These are phyloP conservation scores for Cygnus buccinator DNA, from an alignment of 2,113 vertebrate genomes.

Conservation along the genomic window DNA sequence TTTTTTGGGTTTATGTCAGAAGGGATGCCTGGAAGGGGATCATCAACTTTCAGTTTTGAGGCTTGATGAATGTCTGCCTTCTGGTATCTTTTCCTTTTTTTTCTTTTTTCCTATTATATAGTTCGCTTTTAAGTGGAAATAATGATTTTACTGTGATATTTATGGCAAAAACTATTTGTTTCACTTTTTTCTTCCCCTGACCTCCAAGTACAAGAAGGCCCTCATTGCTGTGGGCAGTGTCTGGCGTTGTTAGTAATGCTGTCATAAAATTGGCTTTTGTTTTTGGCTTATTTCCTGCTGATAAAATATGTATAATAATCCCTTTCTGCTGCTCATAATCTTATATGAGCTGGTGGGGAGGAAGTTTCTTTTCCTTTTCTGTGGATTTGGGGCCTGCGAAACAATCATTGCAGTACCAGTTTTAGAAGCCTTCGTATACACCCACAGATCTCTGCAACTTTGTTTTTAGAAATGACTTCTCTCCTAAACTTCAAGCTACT, in stretches of 20 bases:
- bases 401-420: background rate
- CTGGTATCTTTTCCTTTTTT: no score
- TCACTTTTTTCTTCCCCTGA: accelerated
- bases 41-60: background rate
- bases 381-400: background rate
- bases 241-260: background rate
- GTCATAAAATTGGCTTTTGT: background rate
- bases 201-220: background rate
- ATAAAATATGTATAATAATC: no score
- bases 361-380: background rate
- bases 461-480: background rate
- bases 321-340: background rate
- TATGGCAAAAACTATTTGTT: background rate
- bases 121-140: background rate
- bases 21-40: background rate
- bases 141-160: background rate
- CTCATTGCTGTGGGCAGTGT: background rate
- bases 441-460: background rate
- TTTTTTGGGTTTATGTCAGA: background rate
- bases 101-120: background rate
- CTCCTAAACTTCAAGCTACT: background rate
- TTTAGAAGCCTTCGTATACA: background rate
- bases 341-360: background rate
- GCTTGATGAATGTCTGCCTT: background rate
- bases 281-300: background rate